These are phyloP conservation scores for Cerceris ruficornis DNA, from an alignment of 2,888 invertebrate genomes.

Conservation along the genomic window DNA sequence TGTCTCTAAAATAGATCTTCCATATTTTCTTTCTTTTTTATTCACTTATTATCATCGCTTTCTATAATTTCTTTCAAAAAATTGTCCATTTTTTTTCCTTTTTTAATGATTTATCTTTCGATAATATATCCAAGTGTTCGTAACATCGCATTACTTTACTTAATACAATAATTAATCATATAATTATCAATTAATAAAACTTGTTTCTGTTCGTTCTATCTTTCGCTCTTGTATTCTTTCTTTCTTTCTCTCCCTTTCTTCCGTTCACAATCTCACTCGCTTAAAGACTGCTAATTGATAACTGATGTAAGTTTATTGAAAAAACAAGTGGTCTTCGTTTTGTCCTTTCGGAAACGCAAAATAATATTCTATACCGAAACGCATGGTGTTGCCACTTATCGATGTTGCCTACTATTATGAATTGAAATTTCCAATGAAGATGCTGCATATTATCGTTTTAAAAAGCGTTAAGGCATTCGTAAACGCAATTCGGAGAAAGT, in stretches of 20 bases:
- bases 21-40: conserved; percentile 43
- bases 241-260: conserved; percentile 42
- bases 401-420: conserved; percentile 42
- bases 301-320: conserved; percentile 53
- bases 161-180: conserved; percentile 79
- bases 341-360: conserved; percentile 51
- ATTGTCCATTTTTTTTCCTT: conserved; percentile 52
- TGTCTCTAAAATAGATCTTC: conserved; percentile 71
- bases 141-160: conserved; percentile 76
- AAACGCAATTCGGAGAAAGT: conserved; percentile 34
- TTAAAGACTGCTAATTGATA: conserved; percentile 58
- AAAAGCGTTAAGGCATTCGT: conserved; percentile 53
- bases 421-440: conserved; percentile 49
- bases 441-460: conserved; percentile 46
- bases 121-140: conserved; percentile 72
- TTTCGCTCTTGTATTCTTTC: conserved; percentile 53
- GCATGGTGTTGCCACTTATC: conserved; percentile 41
- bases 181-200: conserved; percentile 79
- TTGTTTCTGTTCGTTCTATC: conserved; percentile 70
- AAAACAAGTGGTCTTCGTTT: conserved; percentile 49
- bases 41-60: conserved; percentile 62
- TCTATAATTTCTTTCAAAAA: conserved; percentile 67
- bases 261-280: conserved; percentile 52
- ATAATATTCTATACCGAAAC: conserved; percentile 56
- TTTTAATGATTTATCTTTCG: conserved; percentile 60